Evolutionary conservation across 2,797 vertebrate species (phyloP), one percentile per base, ranked within the genome.

Genomic region (Enteromius mattozi): DNA sequence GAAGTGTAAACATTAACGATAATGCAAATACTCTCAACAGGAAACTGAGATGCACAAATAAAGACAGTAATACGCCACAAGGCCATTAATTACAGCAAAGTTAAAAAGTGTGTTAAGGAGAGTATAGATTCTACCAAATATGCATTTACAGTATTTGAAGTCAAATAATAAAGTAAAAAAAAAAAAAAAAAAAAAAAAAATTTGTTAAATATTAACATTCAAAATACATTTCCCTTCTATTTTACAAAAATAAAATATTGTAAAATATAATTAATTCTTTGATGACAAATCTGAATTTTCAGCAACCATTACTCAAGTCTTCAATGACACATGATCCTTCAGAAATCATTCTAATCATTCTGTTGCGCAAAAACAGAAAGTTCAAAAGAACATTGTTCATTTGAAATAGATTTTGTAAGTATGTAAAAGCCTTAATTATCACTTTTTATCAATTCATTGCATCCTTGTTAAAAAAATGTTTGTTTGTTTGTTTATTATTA

Each of bases 1-100:
- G 27, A 77, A 27, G 35, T 40, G 35, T 61, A 59, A 77, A 77
- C 21, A 61, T 61, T 77, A 77, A 77, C 54, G 17, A 77, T 42
- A 77, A 77, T 42, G 54, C 35, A 77, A 77, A 77, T 77, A 40
- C 2, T 61, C 2, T 7, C 35, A 77, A 77, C 21, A 77, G 75
- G 35, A 77, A 61, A 42, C 54, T 27, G 8, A 27, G 35, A 61
- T 27, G 35, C 33, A 37, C 72, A 37, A 8, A 56, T 56, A 75
- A 61, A 77, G n/a, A 42, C 13, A 59, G 35, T 4, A 76, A 76
- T 27, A 77, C 24, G 74, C 33, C 13, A 59, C 6, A 75, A 21
- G 30, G 5, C 12, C 30, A 35, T 35, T 35, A 14, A 17, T 35
- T 4, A 75, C 45, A 74, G 19, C 9, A 3, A 49, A n/a, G 47